Conservation (phyloP, 2,113 vertebrate species). For the Brienomyrus brachyistius region DNA sequence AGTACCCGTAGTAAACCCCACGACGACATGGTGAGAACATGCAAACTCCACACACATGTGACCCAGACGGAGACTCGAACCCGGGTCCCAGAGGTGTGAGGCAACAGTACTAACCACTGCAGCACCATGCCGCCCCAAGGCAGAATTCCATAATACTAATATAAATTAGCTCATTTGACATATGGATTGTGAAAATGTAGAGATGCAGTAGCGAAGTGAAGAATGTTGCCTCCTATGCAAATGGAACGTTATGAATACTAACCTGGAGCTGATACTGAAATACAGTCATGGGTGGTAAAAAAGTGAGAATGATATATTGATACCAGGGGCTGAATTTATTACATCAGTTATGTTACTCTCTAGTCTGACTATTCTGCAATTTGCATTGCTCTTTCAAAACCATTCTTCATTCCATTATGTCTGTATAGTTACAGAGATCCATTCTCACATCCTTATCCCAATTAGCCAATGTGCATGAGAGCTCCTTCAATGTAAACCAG, state of each 20-base stretch:
- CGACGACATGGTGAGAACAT: no score
- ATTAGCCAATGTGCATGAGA: not conserved
- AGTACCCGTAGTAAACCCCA: no score
- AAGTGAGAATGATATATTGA: not conserved
- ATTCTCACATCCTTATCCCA: not conserved
- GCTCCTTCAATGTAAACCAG: not conserved
- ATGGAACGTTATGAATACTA: not conserved
- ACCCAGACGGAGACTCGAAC: no score
- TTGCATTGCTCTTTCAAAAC: not conserved
- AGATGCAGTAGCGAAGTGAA: not conserved
- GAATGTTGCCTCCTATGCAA: not conserved
- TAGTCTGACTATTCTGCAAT: not conserved
- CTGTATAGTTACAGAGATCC: not conserved
- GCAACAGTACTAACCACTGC: no score
- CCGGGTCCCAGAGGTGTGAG: no score
- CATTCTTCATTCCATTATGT: not conserved
- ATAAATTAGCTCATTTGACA: not conserved
- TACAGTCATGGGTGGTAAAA: not conserved
- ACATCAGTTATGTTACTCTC: not conserved
- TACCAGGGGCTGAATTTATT: slow-evolving; percentile 9
- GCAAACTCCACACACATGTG: no score
- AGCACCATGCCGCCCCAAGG: no score
- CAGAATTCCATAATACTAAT: not conserved
- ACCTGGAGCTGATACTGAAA: not conserved
- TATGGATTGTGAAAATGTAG: not conserved